phyloP scores from a whole-genome alignment of 2,888 invertebrate species.

The Poecilus cupreus region DNA sequence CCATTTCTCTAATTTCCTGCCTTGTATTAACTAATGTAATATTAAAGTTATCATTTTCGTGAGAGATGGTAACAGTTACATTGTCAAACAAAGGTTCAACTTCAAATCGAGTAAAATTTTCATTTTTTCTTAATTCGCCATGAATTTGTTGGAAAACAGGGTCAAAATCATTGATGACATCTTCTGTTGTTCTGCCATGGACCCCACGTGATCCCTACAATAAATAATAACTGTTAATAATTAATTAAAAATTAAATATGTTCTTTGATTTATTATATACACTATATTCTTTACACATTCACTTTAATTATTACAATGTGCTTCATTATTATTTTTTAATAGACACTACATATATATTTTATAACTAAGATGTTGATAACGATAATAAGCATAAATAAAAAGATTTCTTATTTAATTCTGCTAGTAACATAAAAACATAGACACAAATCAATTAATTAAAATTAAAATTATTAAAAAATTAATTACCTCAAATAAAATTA shows the following conservation, averaged over 20 bases:
- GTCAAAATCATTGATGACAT: constrained; percentile 47
- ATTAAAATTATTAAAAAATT: not conserved
- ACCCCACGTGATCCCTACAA: not conserved
- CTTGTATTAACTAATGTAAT: not conserved
- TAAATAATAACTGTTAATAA: not conserved
- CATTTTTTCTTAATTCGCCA: not conserved
- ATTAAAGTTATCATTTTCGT: not conserved
- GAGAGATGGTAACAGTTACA: not conserved
- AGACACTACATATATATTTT: no score
- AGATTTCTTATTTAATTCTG: no score
- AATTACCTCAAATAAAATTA: not conserved
- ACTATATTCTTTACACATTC: no score
- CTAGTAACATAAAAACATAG: no score
- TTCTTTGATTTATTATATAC: not conserved
- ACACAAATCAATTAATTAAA: not conserved
- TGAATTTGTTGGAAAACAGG: constrained; percentile 29
- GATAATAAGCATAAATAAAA: no score
- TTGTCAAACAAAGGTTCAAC: not conserved
- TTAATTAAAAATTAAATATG: not conserved
- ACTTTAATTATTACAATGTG: no score
- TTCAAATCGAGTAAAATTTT: not conserved
- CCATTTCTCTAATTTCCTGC: not conserved
- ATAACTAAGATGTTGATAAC: no score
- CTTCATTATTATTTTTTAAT: no score
- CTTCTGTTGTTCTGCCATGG: constrained; percentile 1